Conservation (phyloP, 2,113 vertebrate species). For the Phaethon lepturus region DNA sequence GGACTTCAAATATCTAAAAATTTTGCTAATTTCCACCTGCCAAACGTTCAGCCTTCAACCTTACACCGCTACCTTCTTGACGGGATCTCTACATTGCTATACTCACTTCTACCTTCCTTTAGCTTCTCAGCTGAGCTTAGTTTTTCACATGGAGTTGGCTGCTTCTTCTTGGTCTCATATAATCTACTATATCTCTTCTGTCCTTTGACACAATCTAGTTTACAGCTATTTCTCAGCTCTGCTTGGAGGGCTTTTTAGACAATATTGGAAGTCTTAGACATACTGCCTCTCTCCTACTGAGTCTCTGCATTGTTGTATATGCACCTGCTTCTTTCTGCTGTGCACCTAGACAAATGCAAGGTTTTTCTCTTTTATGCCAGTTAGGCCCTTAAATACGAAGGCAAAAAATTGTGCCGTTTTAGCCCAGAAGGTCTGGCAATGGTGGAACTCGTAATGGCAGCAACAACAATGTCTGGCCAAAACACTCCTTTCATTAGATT, state of each 20-base stretch:
- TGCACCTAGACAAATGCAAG: neutral
- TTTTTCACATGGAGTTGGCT: neutral
- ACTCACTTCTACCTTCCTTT: neutral
- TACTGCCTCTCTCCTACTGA: neutral
- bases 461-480: neutral
- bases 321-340: constrained; percentile 22
- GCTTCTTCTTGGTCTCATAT: neutral
- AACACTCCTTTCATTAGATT: neutral
- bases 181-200: neutral
- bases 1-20: neutral
- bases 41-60: neutral
- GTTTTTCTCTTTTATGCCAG: neutral
- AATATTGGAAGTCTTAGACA: neutral
- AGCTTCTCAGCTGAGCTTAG: neutral
- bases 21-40: neutral
- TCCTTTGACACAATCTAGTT: neutral
- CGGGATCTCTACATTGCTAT: neutral
- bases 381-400: neutral
- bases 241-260: neutral
- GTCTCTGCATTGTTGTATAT: neutral
- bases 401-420: neutral
- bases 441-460: neutral
- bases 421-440: constrained; percentile 5
- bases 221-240: neutral
- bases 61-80: neutral